These are phyloP conservation scores for Campylorhamphus procurvoides DNA, from an alignment of 2,113 vertebrate genomes.

Conservation along the genomic window DNA sequence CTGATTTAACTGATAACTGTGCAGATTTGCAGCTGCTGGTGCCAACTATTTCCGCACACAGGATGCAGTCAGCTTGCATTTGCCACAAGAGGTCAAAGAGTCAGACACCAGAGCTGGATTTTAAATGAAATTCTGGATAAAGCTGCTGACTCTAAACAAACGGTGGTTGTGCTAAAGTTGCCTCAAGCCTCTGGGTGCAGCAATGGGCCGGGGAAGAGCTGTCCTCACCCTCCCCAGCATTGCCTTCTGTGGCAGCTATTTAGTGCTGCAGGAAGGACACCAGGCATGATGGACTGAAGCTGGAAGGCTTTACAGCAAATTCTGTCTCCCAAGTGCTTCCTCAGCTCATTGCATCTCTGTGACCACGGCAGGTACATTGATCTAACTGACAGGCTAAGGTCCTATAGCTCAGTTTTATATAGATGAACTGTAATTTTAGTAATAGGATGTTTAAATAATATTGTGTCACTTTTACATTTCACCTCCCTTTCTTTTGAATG, in stretches of 20 bases:
- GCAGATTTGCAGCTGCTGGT: not conserved
- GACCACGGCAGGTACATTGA: slow-evolving; percentile 23
- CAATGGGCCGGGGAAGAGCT: not conserved
- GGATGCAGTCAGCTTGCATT: not conserved
- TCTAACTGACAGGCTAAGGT: slow-evolving; percentile 51
- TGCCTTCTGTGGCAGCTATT: not conserved
- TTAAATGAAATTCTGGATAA: not conserved
- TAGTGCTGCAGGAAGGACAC: not conserved
- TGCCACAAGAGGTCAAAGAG: not conserved
- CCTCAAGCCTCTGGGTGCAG: not conserved
- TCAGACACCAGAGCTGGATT: not conserved
- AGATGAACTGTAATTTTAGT: slow-evolving; percentile 53
- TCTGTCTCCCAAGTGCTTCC: slow-evolving; percentile 2
- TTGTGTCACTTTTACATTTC: slow-evolving; percentile 57
- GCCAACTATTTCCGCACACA: not conserved
- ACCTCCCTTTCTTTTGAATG: slow-evolving; percentile 29
- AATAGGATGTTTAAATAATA: slow-evolving; percentile 67
- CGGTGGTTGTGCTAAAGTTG: not conserved
- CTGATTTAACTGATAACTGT: not conserved
- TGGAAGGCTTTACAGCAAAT: slow-evolving; percentile 38
- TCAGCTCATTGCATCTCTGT: slow-evolving; percentile 3
- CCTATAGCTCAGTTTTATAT: slow-evolving; percentile 49
- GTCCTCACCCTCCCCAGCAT: not conserved
- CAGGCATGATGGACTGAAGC: slow-evolving; percentile 2
- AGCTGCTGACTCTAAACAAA: not conserved